Base-by-base conservation (phyloP, 2,113 vertebrate genomes). In the Excalfactoria chinensis region DNA sequence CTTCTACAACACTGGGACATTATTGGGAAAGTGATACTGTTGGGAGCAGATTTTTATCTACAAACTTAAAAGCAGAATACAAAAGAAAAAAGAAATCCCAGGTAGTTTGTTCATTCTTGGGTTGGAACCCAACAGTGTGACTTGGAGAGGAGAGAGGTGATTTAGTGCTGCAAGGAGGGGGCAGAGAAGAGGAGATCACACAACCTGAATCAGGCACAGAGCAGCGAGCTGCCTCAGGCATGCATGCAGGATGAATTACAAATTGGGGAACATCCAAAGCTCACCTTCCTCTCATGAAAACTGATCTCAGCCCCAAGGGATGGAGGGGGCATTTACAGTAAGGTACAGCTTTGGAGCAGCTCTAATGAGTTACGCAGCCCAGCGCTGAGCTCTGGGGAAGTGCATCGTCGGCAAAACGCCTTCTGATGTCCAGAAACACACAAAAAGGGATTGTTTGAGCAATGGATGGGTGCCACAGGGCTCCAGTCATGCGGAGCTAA, bases 401-500 rank as follows among this genome's bases (percentile, higher is more conserved):
- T 68, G 89, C 51, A 75, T 93, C 86, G 20, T 74, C 41, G 2
- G 44, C 89, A 84, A 63, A 83, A 74, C 30, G 28, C 48, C 51
- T 67, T 60, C 71, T 71, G 11, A 53, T 23, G 60, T 71, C 89
- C 14, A 37, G 74, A 55, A 78, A 73, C 75, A 67, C 80, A 94
- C 91, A 87, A 70, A 90, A 82, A 7, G 3, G 64, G 72, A 84
- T 95, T 90, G 90, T 93, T 94, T 46, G 0, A 34, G 18, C 32
- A 22, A 1, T 88, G 97, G 97, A 73, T 21, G 40, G 11, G 37
- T 91, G 96, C 96, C 96, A 88, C 53, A 30, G 75, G 44, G 3
- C 4, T 87, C 68, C 95, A 59, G 91, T 89, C 97, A 97, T 95
- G 98, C 97, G 86, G 95, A 98, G 95, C 97, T 66, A 49, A 96